These are phyloP conservation scores for Branchellion lobata DNA, from an alignment of 2,888 invertebrate genomes.

Conservation along the genomic window DNA sequence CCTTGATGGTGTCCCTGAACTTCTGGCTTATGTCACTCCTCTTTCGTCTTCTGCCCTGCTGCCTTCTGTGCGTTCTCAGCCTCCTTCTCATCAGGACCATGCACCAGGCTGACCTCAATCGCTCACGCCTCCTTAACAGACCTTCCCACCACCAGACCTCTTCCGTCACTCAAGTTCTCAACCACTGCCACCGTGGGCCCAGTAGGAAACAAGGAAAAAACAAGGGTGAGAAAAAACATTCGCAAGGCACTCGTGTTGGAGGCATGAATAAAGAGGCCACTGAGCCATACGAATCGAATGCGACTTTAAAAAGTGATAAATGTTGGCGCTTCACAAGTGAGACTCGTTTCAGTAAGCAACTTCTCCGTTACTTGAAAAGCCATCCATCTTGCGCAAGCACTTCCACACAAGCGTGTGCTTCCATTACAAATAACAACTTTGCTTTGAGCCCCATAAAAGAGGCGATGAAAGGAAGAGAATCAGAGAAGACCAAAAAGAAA, in stretches of 20 bases:
- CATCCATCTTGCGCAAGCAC: too few relatives aligned
- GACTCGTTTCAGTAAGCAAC: too few relatives aligned
- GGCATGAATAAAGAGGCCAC: background rate
- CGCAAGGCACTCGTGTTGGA: background rate
- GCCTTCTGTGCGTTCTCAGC: slow-evolving; percentile 74
- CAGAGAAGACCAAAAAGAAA: background rate
- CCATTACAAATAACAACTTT: too few relatives aligned
- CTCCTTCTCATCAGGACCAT: slow-evolving; percentile 62
- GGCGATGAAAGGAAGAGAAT: too few relatives aligned
- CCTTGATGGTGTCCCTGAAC: slow-evolving; percentile 67
- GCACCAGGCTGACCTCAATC: slow-evolving; percentile 58
- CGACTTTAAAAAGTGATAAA: too few relatives aligned
- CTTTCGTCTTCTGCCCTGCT: slow-evolving; percentile 85
- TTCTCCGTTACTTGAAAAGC: too few relatives aligned
- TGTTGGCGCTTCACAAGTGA: too few relatives aligned
- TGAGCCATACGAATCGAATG: background rate
- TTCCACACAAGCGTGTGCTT: too few relatives aligned
- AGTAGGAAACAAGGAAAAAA: background rate
- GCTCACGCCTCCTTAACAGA: slow-evolving; percentile 54
- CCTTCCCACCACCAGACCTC: background rate
- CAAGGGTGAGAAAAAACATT: background rate
- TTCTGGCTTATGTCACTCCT: slow-evolving; percentile 91
- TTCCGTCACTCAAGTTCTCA: background rate
- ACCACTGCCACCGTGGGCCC: background rate
- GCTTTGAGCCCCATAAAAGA: too few relatives aligned